Base-by-base conservation (phyloP, 2,888 invertebrate genomes). In the Synergus umbraculus region DNA sequence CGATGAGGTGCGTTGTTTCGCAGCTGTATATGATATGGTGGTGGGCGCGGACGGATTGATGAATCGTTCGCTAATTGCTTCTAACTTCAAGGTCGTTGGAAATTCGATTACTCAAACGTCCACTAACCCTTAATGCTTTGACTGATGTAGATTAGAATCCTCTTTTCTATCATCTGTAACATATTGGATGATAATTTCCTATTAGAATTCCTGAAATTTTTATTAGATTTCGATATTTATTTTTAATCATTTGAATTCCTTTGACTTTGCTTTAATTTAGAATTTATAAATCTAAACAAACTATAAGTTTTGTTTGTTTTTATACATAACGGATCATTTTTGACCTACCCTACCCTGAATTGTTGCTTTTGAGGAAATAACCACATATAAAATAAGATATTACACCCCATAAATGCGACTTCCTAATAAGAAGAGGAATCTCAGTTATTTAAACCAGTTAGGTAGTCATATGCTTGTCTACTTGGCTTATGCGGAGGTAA, bases 1-100 rank as follows among this genome's bases (percentile, higher is more conserved):
- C 49, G 49, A 49, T 69, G 49, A 69, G 73, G 22, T 69, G 66
- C 66, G 78, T 80, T 81, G 78, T 80, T 81, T 58, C 76, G 58
- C 15, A 65, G 76, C 78, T 79, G 76, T 37, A 37, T 7, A 37
- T 37, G 76, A 64, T 49, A 64, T 76, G 78, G 78, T 76, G 78
- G 78, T 82, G 63, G 87, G 86, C 84, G 86, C 83, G 89, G 87
- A 85, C 85, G 83, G 85, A 85, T 87, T 86, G 88, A 88, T 88
- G 84, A 86, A 88, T 88, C 84, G 85, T 79, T 84, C 78, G 81
- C 86, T 88, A 88, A 88, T 88, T 85, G 86, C 81, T 83, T 86
- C 84, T 86, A 85, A 85, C 83, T 84, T 85, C 88, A 85, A 83
- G 86, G 85, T 84, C 83, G 84, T 22, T 18, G 10, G 9, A 60